phyloP scores from a whole-genome alignment of 2,888 invertebrate species.

The Ichneumon xanthorius region DNA sequence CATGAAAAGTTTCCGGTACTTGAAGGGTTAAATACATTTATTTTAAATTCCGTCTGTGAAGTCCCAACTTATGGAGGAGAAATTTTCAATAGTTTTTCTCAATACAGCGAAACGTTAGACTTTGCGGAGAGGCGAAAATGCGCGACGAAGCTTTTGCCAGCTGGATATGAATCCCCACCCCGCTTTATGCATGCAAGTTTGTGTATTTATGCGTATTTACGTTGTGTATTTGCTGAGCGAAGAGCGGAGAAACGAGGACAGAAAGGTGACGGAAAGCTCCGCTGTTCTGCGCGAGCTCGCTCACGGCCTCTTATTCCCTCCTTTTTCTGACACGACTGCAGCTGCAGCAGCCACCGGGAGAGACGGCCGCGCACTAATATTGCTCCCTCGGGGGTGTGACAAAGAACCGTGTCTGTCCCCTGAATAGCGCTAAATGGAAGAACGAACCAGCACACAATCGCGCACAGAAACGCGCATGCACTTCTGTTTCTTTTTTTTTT shows the following conservation, averaged over 20 bases:
- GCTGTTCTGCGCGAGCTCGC: conserved; percentile 26
- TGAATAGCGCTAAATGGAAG: conserved; percentile 29
- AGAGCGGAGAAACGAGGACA: conserved; percentile 29
- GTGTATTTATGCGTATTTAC: conserved; percentile 36
- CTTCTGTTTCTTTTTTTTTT: conserved; percentile 11
- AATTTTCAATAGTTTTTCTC: background rate
- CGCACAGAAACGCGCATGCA: conserved; percentile 14
- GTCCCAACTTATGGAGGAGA: background rate
- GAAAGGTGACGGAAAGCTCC: conserved; percentile 44
- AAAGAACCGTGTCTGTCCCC: conserved; percentile 3
- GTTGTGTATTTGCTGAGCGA: conserved; percentile 25
- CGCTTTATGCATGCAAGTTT: conserved; percentile 15
- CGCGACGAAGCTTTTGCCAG: conserved; percentile 9
- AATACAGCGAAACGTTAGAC: background rate
- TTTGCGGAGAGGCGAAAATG: conserved; percentile 20
- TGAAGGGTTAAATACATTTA: background rate
- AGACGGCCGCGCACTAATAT: conserved; percentile 32
- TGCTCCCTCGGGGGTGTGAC: conserved; percentile 26
- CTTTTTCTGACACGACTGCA: conserved; percentile 9
- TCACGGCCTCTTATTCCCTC: conserved; percentile 15
- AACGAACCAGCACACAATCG: conserved; percentile 42
- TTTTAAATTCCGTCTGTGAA: background rate
- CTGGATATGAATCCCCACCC: background rate
- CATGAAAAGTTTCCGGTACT: too few relatives aligned
- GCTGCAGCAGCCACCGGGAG: background rate